Conservation (phyloP, 1,140 invertebrate species). For the Diorhabda carinulata region DNA sequence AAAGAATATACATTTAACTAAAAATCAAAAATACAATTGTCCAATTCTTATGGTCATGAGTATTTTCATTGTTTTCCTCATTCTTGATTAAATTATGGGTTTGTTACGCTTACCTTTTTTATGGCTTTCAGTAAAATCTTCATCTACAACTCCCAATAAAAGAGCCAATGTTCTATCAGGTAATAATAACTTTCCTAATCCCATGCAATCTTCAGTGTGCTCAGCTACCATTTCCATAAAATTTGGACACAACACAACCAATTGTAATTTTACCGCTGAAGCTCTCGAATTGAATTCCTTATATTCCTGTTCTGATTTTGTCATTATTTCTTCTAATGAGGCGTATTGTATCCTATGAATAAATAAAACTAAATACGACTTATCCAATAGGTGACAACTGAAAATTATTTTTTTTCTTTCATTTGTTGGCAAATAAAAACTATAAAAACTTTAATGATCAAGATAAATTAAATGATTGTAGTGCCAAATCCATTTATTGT, state of each 20-base stretch:
- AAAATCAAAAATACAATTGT: too few relatives aligned
- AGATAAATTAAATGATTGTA: too few relatives aligned
- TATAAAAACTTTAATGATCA: too few relatives aligned
- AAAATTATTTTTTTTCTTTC: too few relatives aligned
- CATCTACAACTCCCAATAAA: constrained; percentile 68
- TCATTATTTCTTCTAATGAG: constrained; percentile 65
- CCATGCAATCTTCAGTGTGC: constrained; percentile 51
- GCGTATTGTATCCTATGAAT: constrained; percentile 65
- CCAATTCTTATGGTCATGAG: too few relatives aligned
- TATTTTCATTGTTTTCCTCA: too few relatives aligned
- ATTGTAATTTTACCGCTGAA: constrained; percentile 64
- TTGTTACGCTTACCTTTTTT: constrained; percentile 48
- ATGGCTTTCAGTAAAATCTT: constrained; percentile 58
- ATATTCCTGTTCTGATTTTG: constrained; percentile 50
- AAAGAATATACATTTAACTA: too few relatives aligned
- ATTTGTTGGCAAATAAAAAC: too few relatives aligned
- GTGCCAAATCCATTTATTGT: too few relatives aligned
- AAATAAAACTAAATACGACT: not conserved
- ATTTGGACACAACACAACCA: constrained; percentile 73
- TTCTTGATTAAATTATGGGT: too few relatives aligned
- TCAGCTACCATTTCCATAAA: constrained; percentile 61
- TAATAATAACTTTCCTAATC: constrained; percentile 60
- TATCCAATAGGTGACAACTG: too few relatives aligned
- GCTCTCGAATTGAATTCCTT: constrained; percentile 58
- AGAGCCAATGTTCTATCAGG: constrained; percentile 71